Evolutionary conservation across 1,140 invertebrate genomes (phyloP).

Genomic region (Diorhabda sublineata): DNA sequence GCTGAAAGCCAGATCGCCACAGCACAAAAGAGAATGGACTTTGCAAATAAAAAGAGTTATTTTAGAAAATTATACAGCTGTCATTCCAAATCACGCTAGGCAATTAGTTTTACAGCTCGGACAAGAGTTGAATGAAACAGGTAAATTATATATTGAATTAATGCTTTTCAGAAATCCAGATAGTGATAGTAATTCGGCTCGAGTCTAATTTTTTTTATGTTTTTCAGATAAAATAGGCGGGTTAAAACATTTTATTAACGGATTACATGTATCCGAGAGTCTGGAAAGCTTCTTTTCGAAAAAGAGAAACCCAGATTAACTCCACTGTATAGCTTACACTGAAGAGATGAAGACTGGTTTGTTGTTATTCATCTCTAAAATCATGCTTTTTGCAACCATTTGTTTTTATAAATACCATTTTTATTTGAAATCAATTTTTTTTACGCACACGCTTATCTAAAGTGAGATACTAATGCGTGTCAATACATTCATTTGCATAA

Average conservation of each 20-base stretch:
- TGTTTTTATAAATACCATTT: too few species aligned
- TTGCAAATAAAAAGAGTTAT: constrained; percentile 87
- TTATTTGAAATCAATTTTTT: too few species aligned
- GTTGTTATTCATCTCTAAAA: not conserved
- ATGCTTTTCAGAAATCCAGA: too few species aligned
- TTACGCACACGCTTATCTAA: too few species aligned
- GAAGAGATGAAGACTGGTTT: not conserved
- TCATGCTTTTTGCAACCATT: not conserved
- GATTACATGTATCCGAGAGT: not conserved
- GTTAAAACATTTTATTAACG: not conserved
- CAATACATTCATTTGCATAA: too few species aligned
- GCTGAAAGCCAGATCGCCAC: constrained; percentile 79
- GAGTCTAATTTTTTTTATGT: not conserved
- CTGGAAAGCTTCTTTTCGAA: not conserved
- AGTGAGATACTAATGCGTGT: too few species aligned
- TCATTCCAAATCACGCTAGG: constrained; percentile 89
- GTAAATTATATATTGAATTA: constrained; percentile 19
- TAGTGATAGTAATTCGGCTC: too few species aligned
- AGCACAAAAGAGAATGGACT: constrained; percentile 93
- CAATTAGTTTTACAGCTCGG: constrained; percentile 90
- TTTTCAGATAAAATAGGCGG: not conserved
- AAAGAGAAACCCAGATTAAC: not conserved
- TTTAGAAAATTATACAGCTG: constrained; percentile 89
- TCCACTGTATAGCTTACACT: not conserved
- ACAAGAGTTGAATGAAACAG: constrained; percentile 56